phyloP scores from a whole-genome alignment of 2,888 invertebrate genomes.

The Phasia obesa region DNA sequence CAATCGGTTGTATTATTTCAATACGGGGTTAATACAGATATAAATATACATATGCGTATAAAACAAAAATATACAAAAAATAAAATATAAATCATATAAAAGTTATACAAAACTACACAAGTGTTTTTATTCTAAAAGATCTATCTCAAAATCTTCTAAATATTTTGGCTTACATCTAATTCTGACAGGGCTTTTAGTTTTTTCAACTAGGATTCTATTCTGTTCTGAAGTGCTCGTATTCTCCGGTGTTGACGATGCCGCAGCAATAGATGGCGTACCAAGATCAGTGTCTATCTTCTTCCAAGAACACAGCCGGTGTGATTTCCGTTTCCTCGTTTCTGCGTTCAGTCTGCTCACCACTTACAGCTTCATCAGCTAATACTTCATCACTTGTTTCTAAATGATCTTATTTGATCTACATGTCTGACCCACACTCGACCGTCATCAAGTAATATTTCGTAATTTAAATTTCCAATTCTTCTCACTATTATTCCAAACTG shows the following conservation, averaged over 20 bases:
- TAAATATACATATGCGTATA: background rate
- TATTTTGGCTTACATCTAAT: background rate
- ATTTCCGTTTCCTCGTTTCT: background rate
- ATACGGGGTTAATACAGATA: too few relatives aligned
- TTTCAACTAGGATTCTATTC: background rate
- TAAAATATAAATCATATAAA: background rate
- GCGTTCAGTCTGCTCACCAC: background rate
- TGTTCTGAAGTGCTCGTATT: background rate
- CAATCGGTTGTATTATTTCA: too few relatives aligned
- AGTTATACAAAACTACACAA: background rate
- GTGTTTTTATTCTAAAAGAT: background rate
- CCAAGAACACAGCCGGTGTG: too few relatives aligned
- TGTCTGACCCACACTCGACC: slow-evolving; percentile 55
- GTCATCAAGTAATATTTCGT: slow-evolving; percentile 58
- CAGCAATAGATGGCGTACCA: background rate
- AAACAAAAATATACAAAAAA: background rate
- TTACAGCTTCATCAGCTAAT: background rate
- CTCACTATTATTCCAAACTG: slow-evolving; percentile 49
- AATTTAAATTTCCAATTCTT: slow-evolving; percentile 51
- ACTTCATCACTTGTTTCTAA: background rate
- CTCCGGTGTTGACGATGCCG: background rate
- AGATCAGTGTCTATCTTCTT: background rate
- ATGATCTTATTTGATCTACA: slow-evolving; percentile 53
- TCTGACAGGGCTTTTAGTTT: background rate
- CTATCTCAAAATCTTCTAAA: background rate